Percentiles rank a stretch among this genome's conserved stretches.
These are phyloP conservation scores for Criorhina ranunculi DNA, from an alignment of 2,888 invertebrate genomes.

Conservation along the genomic window DNA sequence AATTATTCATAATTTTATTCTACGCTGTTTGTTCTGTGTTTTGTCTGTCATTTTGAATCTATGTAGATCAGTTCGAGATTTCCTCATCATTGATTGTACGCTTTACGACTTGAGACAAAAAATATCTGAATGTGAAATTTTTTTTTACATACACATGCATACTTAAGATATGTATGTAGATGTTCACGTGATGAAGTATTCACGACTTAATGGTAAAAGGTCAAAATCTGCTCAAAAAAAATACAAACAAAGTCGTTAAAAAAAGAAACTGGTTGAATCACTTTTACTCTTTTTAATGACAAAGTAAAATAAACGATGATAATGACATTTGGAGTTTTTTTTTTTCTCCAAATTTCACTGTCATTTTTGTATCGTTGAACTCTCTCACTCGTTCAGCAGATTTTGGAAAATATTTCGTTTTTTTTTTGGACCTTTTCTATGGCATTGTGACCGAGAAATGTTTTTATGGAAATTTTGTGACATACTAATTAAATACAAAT, in stretches of 20 bases:
- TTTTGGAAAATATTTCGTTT: constrained; percentile 25
- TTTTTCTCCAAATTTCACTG: constrained; percentile 60
- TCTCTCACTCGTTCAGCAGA: constrained; percentile 26
- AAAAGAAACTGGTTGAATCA: constrained; percentile 48
- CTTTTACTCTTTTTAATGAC: constrained; percentile 67
- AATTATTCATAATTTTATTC: background rate
- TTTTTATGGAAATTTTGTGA: constrained; percentile 44
- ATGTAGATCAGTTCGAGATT: constrained; percentile 2
- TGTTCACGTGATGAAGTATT: background rate
- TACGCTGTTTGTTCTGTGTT: background rate
- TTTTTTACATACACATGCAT: constrained; percentile 14
- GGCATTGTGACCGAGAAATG: constrained; percentile 56
- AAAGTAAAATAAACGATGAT: constrained; percentile 60
- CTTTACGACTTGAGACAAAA: constrained; percentile 20
- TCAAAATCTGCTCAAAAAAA: constrained; percentile 31
- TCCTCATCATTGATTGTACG: constrained; percentile 16
- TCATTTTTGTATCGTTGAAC: constrained; percentile 57
- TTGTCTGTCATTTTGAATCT: background rate
- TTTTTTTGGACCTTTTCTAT: constrained; percentile 16
- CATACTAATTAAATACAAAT: constrained; percentile 49
- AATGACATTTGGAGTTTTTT: constrained; percentile 68
- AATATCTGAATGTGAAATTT: constrained; percentile 27
- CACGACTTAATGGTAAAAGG: constrained; percentile 24
- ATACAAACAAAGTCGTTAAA: background rate
- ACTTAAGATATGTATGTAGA: background rate